Evolutionary conservation across 2,113 vertebrate genomes (phyloP).

Genomic region (Gopherus flavomarginatus): DNA sequence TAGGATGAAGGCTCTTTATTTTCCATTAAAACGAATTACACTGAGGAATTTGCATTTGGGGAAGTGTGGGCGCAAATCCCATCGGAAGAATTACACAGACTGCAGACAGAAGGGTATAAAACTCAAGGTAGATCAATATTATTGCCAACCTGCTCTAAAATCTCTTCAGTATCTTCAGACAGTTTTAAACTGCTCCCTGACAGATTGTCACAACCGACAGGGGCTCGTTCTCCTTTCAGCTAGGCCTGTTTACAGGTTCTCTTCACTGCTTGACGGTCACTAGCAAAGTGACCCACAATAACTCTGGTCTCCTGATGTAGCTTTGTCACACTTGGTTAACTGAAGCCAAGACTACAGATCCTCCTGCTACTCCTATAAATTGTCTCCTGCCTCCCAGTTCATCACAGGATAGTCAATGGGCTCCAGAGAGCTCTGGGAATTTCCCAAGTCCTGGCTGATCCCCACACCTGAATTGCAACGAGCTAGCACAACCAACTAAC

Average conservation of each 20-base stretch:
- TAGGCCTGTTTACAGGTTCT: not conserved
- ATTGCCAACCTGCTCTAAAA: not conserved
- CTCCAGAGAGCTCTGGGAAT: not conserved
- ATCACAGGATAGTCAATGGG: not conserved
- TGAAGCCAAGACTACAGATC: not conserved
- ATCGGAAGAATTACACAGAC: rapidly evolving
- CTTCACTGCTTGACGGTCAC: not conserved
- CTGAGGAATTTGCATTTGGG: not conserved
- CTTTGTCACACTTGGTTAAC: not conserved
- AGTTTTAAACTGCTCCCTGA: not conserved
- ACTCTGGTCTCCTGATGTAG: not conserved
- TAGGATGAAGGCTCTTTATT: rapidly evolving
- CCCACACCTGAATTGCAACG: not conserved
- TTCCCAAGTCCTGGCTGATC: not conserved
- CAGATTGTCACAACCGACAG: rapidly evolving
- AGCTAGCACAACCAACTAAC: not conserved
- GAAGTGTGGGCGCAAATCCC: not conserved
- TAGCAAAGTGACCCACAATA: not conserved
- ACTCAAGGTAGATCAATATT: rapidly evolving
- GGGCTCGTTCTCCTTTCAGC: not conserved
- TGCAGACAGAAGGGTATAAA: not conserved
- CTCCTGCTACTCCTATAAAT: not conserved
- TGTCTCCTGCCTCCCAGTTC: not conserved
- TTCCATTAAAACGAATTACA: rapidly evolving
- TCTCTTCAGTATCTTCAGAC: not conserved